Percentiles rank a stretch among this genome's conserved stretches.
Evolutionary conservation across 2,113 vertebrate genomes (phyloP).

Genomic region (Callionymus lyra): DNA sequence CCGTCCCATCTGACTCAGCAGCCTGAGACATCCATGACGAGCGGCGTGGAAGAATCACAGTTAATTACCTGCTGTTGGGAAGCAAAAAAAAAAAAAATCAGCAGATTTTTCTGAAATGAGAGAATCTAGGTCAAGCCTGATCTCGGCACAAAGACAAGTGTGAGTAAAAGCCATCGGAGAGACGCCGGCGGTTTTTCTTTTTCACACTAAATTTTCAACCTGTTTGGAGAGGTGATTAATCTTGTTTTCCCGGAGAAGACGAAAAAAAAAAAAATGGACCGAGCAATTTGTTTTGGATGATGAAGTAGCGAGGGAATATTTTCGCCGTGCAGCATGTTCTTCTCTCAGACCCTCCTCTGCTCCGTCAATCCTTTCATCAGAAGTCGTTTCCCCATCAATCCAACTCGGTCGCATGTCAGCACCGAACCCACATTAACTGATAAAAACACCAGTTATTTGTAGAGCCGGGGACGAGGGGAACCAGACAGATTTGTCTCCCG

Average conservation of each 20-base stretch:
- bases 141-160: slow-evolving; percentile 10
- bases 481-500: slow-evolving; percentile 44
- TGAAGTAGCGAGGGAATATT: slow-evolving; percentile 27
- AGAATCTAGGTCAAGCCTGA: slow-evolving; percentile 39
- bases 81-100: too few relatives aligned
- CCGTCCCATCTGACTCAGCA: slow-evolving; percentile 58
- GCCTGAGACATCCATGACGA: slow-evolving; percentile 26
- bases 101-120: slow-evolving; percentile 39
- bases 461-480: slow-evolving; percentile 39
- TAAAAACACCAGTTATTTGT: slow-evolving; percentile 29
- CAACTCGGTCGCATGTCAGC: slow-evolving; percentile 35
- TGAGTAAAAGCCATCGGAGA: slow-evolving; percentile 16
- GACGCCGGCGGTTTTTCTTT: slow-evolving; percentile 12
- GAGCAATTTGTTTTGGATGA: slow-evolving; percentile 28
- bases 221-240: slow-evolving; percentile 26
- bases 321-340: slow-evolving; percentile 16
- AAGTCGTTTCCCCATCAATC: slow-evolving; percentile 33
- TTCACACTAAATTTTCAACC: slow-evolving; percentile 19
- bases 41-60: slow-evolving; percentile 31
- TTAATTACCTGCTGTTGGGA: slow-evolving; percentile 41
- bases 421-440: slow-evolving; percentile 25
- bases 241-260: slow-evolving; percentile 15
- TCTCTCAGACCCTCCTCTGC: slow-evolving; percentile 21
- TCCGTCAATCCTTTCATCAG: slow-evolving; percentile 20
- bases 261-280: slow-evolving; percentile 8